Base-by-base conservation (phyloP, 1,140 invertebrate species). In the Polypedilum pembai region DNA sequence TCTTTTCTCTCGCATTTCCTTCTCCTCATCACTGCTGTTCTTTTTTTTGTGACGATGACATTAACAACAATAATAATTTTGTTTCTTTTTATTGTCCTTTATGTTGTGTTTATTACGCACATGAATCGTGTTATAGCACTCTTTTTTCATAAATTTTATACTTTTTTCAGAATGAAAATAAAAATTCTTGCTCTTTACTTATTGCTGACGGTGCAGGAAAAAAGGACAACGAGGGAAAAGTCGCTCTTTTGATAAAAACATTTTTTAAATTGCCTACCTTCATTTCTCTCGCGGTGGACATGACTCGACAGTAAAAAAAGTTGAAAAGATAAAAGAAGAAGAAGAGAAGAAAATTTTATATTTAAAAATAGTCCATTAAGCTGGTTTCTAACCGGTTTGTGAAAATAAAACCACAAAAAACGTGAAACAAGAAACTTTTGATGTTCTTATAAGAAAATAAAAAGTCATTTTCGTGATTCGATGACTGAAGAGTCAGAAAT, bases 21-120 rank as follows among this genome's bases (percentile, higher is more conserved):
- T 56, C 45, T 45, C 8, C 41, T 45, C 15, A 8, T 45, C 8
- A 8, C 41, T 12, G 45, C 12, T 56, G n/a, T 15, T 56, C 45
- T 56, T 15, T 56, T 45, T 56, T 56, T n/a, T 56, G 45, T 56
- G 45, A 56, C 45, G 45, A 56, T 56, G 45, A 56, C 45, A 56
- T 56, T 56, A 56, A 56, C 45, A 56, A 56, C 45, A 56, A 56
- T 56, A 56, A 56, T 56, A 56, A 56, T 56, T 56, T 56, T 56
- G 45, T 56, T 56, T 56, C 45, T 56, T 56, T 56, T 56, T 56
- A 56, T 56, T 56, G 45, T 56, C 45, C 45, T 56, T 56, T 56
- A 56, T 56, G 45, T 56, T 56, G 12, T 56, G 45, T 56, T 56
- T 56, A 56, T 56, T 56, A 56, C 45, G 45, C 45, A 56, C 45